Conservation (phyloP, 2,888 invertebrate genomes). For the Pinctada fucata region DNA sequence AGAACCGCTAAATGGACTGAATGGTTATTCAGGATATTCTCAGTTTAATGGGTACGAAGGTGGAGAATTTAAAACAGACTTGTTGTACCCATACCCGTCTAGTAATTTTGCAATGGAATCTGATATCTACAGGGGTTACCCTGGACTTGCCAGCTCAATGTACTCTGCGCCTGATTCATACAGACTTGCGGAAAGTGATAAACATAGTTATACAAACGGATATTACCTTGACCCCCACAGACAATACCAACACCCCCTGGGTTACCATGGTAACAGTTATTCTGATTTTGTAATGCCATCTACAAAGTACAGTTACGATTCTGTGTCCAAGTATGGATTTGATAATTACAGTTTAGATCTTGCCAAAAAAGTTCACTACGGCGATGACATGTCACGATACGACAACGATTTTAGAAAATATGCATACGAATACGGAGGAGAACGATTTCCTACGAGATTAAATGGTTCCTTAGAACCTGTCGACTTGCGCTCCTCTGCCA, state of each 20-base stretch:
- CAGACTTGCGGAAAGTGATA: constrained; percentile 63
- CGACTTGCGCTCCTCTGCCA: constrained; percentile 63
- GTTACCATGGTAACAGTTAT: constrained; percentile 72
- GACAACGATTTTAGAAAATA: constrained; percentile 69
- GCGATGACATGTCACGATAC: constrained; percentile 64
- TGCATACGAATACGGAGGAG: constrained; percentile 62
- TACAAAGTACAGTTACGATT: constrained; percentile 71
- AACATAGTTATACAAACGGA: constrained; percentile 70
- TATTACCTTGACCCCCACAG: constrained; percentile 72
- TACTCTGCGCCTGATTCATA: constrained; percentile 65
- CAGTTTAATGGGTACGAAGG: constrained; percentile 66
- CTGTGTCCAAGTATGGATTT: constrained; percentile 67
- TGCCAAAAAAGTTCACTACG: constrained; percentile 70
- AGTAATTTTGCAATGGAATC: constrained; percentile 69
- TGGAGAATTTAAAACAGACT: constrained; percentile 71
- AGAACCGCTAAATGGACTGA: constrained; percentile 63
- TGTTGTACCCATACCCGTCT: constrained; percentile 69
- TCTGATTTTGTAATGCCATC: constrained; percentile 70
- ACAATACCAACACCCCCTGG: constrained; percentile 72
- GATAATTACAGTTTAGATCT: constrained; percentile 73
- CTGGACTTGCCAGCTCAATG: constrained; percentile 60
- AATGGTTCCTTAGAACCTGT: constrained; percentile 68
- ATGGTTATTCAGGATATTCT: constrained; percentile 65
- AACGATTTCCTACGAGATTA: constrained; percentile 61
- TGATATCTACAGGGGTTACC: constrained; percentile 68